Conservation (phyloP, 2,113 vertebrate species). For the Erythrocercus mccallii region DNA sequence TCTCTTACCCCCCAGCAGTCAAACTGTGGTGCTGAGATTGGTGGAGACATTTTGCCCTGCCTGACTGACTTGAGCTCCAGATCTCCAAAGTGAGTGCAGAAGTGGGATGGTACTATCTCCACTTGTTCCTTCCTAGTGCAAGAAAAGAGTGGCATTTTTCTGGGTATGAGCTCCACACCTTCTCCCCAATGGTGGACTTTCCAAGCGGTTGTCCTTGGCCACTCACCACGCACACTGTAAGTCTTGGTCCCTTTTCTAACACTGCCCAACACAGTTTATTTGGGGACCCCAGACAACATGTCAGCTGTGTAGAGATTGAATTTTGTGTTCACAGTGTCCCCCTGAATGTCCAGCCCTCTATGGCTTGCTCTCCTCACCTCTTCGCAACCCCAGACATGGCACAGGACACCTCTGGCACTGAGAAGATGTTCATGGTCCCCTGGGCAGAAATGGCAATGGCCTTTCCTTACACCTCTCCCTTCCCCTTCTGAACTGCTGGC, state of each 20-base stretch:
- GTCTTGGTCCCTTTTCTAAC: background rate
- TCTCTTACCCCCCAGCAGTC: fast-evolving
- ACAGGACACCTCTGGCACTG: background rate
- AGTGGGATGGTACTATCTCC: background rate
- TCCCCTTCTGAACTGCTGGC: background rate
- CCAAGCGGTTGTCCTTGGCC: background rate
- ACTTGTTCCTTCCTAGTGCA: background rate
- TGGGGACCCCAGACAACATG: fast-evolving
- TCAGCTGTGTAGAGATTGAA: background rate
- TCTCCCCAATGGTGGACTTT: fast-evolving
- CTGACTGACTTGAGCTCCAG: fast-evolving
- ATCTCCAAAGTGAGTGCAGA: background rate
- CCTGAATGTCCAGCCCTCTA: background rate
- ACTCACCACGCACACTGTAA: fast-evolving
- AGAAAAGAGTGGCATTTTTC: background rate
- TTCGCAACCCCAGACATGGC: background rate
- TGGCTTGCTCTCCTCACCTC: background rate
- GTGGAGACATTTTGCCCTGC: background rate
- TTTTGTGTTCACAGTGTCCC: background rate
- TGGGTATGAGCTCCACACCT: fast-evolving
- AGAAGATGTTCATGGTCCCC: background rate
- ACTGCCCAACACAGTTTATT: fast-evolving
- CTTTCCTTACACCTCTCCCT: background rate
- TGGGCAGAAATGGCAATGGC: background rate
- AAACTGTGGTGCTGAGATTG: background rate